Evolutionary conservation across 2,888 invertebrate genomes (phyloP), one percentile per base, ranked within the genome.

Genomic region (Eupithecia abbreviata): DNA sequence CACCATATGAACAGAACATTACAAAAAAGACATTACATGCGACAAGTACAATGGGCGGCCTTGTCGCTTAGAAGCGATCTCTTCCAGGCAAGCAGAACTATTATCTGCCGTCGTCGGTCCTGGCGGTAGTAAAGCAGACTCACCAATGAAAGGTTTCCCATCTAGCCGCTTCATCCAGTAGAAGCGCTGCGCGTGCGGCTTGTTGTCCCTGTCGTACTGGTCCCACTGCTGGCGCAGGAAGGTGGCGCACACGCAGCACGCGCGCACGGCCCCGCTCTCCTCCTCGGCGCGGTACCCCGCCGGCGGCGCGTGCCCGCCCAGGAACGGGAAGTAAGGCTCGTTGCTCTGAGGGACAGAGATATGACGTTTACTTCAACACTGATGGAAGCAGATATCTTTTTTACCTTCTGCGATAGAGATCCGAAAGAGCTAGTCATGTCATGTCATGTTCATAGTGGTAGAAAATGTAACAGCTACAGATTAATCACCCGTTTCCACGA

Each of bases 101-200:
- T n/a, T n/a, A n/a, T n/a, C n/a, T n/a, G n/a, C n/a, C n/a, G n/a
- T n/a, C n/a, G n/a, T n/a, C n/a, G n/a, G n/a, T n/a, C n/a, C n/a
- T n/a, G n/a, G n/a, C n/a, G n/a, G n/a, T n/a, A n/a, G 30, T 30
- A 30, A 30, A 30, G 30, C 30, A 30, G 42, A 90, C 94, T 94
- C 80, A 95, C 95, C 96, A 47, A 98, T 98, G 86, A 97, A 98
- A 0, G 97, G 97, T 79, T 98, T 98, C 87, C 98, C 98, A 88
- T 99, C 98, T 83, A 97, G 96, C 84, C 99, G 95, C 92, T 99
- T 99, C 94, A 98, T 95, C 97, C 98, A 98, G 89, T 99, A 99
- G 87, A 98, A 96, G 74, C 99, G 95, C 90, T 98, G 98, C 82
- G 97, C 96, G 90, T 98, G 97, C 0, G 98, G 98, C 84, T 98